Base-by-base conservation (phyloP, 2,113 vertebrate genomes). In the Lepus americanus region DNA sequence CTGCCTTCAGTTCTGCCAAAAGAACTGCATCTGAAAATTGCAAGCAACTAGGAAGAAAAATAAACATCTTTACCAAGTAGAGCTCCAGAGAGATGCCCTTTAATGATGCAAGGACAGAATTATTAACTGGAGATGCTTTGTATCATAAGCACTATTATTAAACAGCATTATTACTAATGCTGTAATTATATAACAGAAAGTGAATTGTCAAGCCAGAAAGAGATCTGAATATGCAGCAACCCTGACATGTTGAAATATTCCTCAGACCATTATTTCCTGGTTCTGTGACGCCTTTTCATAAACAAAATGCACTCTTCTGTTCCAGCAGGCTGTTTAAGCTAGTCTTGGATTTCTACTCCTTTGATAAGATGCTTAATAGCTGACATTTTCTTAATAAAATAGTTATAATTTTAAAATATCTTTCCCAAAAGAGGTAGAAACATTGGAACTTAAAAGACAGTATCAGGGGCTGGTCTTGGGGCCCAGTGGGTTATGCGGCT, bases 171-270 rank as follows among this genome's bases (percentile, higher is more conserved):
- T 22, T 25, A 61, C 55, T 69, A 55, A 27, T 33, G 72, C n/a
- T 11, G 64, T 27, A 93, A 84, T 76, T 82, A 83, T 81, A 44
- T 49, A 92, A 76, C 31, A 92, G 27, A 49, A 94, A 64, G 14
- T 79, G 36, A 90, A 67, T 64, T 78, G 39, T 85, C n/a, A 88
- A 82, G 36, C 22, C 66, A 49, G 19, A 66, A 76, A 85, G 76
- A 33, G 20, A 74, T 33, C 14, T 79, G 87, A 91, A 76, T 44
- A 44, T 66, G 20, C 9, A 89, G 66, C 33, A 36, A 63, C 44
- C 51, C 80, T 76, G 59, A 96, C 93, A 95, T n/a, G 23, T 51
- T 72, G 64, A 80, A 63, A 82, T 92, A 73, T 44, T 79, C 23
- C 17, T 53, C 55, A 78, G 86, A 91, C 13, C 49, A 89, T 64